Evolutionary conservation across 1,140 invertebrate species (phyloP).

Genomic region (Drosophila nebulosa): DNA sequence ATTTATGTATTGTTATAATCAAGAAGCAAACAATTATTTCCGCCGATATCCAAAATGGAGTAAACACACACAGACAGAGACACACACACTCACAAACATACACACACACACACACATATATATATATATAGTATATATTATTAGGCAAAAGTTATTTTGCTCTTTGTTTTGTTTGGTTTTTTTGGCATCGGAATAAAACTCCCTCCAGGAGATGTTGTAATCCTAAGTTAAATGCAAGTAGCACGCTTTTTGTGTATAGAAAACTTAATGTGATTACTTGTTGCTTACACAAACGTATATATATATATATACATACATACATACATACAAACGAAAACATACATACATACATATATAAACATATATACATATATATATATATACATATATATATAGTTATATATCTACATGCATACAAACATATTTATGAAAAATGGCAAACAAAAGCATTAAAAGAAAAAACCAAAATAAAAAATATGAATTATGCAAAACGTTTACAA

Average conservation of each 20-base stretch:
- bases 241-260: conserved; percentile 75
- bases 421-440: conserved; percentile 38
- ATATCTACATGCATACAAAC: conserved; percentile 26
- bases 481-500: conserved; percentile 71
- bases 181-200: background rate
- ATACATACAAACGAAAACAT: conserved; percentile 11
- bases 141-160: background rate
- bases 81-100: conserved; percentile 9
- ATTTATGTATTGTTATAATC: conserved; percentile 57
- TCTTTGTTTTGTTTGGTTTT: background rate
- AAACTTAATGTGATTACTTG: conserved; percentile 71
- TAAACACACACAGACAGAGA: background rate
- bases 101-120: conserved; percentile 16
- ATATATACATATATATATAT: conserved; percentile 11
- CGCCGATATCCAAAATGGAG: conserved; percentile 30
- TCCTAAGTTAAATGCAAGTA: conserved; percentile 51
- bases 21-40: conserved; percentile 20
- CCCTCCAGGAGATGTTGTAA: conserved; percentile 23
- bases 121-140: background rate
- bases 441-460: conserved; percentile 9
- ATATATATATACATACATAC: conserved; percentile 16
- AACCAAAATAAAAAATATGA: conserved; percentile 50
- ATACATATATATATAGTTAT: conserved; percentile 22
- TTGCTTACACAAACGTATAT: conserved; percentile 56
- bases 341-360: conserved; percentile 22